These are phyloP conservation scores for Coelogynopora nodosa DNA, from an alignment of 2,888 invertebrate genomes.

Conservation along the genomic window DNA sequence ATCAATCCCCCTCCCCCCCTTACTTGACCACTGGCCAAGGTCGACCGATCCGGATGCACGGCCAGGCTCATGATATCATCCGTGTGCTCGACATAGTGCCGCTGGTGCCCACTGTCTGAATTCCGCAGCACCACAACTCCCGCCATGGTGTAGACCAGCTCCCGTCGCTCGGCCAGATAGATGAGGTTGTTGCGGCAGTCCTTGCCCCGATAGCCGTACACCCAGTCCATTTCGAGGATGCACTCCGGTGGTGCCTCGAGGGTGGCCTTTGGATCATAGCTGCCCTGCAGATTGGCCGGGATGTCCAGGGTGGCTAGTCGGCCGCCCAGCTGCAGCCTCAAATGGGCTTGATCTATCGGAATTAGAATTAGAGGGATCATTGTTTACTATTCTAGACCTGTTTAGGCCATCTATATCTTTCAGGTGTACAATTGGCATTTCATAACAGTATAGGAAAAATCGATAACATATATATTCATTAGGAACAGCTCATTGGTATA, in stretches of 20 bases:
- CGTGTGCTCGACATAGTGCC: constrained; percentile 86
- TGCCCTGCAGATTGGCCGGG: neutral
- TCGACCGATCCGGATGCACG: constrained; percentile 81
- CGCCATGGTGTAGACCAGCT: constrained; percentile 86
- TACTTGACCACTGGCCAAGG: constrained; percentile 79
- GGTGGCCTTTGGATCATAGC: neutral
- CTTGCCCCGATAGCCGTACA: constrained; percentile 83
- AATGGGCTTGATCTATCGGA: neutral
- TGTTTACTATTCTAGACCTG: too few species aligned
- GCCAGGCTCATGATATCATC: constrained; percentile 84
- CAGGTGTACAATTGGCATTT: too few species aligned
- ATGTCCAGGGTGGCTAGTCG: neutral
- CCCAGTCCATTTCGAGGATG: neutral
- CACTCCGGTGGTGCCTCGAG: neutral
- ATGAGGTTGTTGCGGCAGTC: constrained; percentile 85
- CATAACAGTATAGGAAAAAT: too few species aligned
- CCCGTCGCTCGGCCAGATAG: constrained; percentile 78
- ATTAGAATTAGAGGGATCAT: too few species aligned
- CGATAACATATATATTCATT: too few species aligned
- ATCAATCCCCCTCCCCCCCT: neutral
- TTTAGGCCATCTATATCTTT: too few species aligned
- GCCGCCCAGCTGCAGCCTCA: neutral
- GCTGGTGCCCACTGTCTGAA: constrained; percentile 80
- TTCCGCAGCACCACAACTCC: constrained; percentile 86
- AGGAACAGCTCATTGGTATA: too few species aligned